Evolutionary conservation across 2,797 vertebrate species (phyloP).

Genomic region (Cirrhinus molitorella): DNA sequence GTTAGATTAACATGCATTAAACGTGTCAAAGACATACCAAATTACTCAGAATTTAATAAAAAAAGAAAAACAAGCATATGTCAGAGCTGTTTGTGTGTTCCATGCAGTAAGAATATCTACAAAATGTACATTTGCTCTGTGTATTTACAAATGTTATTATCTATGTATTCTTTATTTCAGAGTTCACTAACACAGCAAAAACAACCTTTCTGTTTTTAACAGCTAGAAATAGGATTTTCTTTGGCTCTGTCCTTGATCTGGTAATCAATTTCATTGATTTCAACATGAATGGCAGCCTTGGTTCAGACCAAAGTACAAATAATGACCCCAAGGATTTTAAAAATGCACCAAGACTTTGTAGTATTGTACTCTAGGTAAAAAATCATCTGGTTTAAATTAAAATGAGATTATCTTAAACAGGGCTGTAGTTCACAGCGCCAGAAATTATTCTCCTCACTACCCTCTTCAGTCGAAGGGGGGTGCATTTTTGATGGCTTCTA

Average conservation of each 20-base stretch:
- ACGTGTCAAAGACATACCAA: neutral
- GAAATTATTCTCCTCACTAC: constrained; percentile 24
- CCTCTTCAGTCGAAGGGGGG: constrained; percentile 41
- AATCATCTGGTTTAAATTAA: constrained; percentile 11
- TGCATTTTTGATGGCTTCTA: constrained; percentile 36
- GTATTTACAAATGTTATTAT: neutral
- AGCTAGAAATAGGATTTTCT: constrained; percentile 13
- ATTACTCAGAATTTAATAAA: neutral
- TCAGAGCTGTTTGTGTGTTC: neutral
- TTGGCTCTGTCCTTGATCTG: constrained; percentile 44
- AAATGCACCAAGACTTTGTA: constrained; percentile 8
- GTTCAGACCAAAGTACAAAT: constrained; percentile 35
- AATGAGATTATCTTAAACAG: neutral
- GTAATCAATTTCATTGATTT: constrained; percentile 48
- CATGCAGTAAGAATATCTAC: neutral
- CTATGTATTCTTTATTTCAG: neutral
- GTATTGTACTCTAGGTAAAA: neutral
- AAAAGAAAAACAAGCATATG: neutral
- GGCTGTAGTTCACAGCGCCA: neutral
- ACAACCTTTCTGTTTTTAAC: constrained; percentile 8
- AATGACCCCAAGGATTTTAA: neutral
- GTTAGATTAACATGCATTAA: neutral
- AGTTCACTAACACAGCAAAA: neutral
- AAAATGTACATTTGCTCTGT: neutral
- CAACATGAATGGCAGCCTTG: constrained; percentile 38